These are phyloP conservation scores for Sepiola atlantica DNA, from an alignment of 2,888 invertebrate genomes.

Conservation along the genomic window DNA sequence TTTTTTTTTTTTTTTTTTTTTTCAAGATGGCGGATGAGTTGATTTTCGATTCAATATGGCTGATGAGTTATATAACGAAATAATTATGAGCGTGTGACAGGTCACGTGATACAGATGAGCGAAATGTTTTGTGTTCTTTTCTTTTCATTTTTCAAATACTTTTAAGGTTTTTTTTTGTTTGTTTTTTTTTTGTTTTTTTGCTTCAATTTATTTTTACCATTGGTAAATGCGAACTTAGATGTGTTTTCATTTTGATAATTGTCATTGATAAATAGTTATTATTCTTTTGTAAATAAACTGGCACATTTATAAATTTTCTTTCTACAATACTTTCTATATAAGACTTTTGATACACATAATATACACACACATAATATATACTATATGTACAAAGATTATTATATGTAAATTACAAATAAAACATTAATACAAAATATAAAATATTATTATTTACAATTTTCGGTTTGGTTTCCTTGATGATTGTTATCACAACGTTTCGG, in stretches of 20 bases:
- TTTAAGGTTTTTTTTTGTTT: no score
- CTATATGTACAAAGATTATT: no score
- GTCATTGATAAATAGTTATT: not conserved
- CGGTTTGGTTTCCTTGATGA: no score
- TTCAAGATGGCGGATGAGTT: no score
- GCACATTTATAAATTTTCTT: not conserved
- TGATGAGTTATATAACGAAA: not conserved
- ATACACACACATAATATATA: not conserved
- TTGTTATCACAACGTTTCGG: no score
- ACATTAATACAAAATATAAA: no score
- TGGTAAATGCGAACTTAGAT: constrained; percentile 15
- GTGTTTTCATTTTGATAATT: not conserved
- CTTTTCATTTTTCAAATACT: no score
- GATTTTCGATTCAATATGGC: not conserved
- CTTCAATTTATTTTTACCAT: not conserved
- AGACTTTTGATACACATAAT: not conserved
- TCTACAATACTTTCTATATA: not conserved
- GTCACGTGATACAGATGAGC: not conserved
- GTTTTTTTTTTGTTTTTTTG: not conserved
- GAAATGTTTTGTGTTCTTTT: not conserved
- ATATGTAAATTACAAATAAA: no score
- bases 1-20: no score
- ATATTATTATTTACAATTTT: no score
- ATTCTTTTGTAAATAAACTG: not conserved
- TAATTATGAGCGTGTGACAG: not conserved